A percentile compares a stretch with the other conserved stretches of the same genome.
phyloP scores from a whole-genome alignment of 2,797 vertebrate genomes.

The Lophotriccus pileatus region DNA sequence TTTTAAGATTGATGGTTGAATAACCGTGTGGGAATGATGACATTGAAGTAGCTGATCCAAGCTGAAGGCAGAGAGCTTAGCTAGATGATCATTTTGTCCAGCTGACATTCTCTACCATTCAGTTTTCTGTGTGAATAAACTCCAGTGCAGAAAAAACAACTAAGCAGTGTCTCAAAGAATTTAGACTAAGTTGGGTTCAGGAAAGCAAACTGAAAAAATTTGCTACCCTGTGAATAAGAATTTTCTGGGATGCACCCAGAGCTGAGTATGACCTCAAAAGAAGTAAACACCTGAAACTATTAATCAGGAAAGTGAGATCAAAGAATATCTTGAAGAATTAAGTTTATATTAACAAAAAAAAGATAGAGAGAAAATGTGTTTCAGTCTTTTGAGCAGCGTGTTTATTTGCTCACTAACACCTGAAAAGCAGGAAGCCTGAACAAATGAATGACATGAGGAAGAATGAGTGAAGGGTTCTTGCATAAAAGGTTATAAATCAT shows the following conservation, averaged over 20 bases:
- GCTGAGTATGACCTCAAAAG: not conserved
- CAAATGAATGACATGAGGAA: not conserved
- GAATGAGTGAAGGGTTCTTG: not conserved
- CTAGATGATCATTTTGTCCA: not conserved
- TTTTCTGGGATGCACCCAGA: not conserved
- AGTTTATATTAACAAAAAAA: not conserved
- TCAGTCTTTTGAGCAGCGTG: not conserved
- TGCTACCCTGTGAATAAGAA: not conserved
- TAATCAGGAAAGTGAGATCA: not conserved
- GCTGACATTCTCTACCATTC: not conserved
- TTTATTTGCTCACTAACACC: not conserved
- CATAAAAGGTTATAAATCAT: not conserved
- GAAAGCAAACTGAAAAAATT: not conserved
- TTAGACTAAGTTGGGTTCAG: not conserved
- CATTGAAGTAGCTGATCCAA: slow-evolving; percentile 1
- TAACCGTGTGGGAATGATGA: not conserved
- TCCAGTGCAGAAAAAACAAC: not conserved
- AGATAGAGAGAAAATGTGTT: not conserved
- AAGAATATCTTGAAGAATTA: not conserved
- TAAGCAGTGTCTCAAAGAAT: not conserved
- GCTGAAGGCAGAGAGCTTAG: slow-evolving; percentile 11
- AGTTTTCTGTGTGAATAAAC: not conserved
- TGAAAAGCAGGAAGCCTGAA: not conserved
- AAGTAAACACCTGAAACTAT: not conserved
- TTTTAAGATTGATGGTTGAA: slow-evolving; percentile 3